Base-by-base conservation (phyloP, 2,113 vertebrate species). In the Oncorhynchus clarkii region DNA sequence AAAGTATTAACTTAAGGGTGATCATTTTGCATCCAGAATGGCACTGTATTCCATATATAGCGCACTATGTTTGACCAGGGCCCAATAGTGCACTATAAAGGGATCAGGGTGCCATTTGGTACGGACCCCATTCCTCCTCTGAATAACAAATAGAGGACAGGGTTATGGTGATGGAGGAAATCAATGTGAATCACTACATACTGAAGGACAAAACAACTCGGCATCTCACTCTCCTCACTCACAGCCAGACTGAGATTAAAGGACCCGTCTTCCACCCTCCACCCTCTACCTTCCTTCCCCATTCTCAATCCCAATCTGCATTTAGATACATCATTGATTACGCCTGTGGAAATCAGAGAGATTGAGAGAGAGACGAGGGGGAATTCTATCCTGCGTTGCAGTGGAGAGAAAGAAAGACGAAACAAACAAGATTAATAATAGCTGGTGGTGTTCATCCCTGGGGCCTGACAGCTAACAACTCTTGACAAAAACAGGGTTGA, bases 401-500 rank as follows among this genome's bases (percentile, higher is more conserved):
- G 78, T 54, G 74, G 78, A 82, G 80, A 86, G 75, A 85, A 86
- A 89, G n/a, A 24, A 22, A 62, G 59, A 62, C n/a, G 83, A 84
- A 88, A 88, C 87, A 92, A 91, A 92, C 86, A 90, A 90, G 90
- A 92, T 92, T 80, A 90, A 88, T 91, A 90, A 90, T 86, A 85
- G 85, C 67, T 79, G 34, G 77, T 71, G 80, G 89, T 87, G 76
- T 86, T 84, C 77, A 71, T 93, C 92, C 85, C 88, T 39, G 76
- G 90, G 85, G 92, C 71, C 77, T 80, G 81, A 88, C 87, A 84
- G 82, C 88, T 89, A 91, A 90, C 89, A 90, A 78, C 89, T 87
- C 88, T 93, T 93, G 92, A 92, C 89, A 92, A 88, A 92, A 92
- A 90, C 90, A 85, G 90, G 93, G 76, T 93, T 94, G 89, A 84